Evolutionary conservation across 53 echinoderm and acorn worm genomes (phyloP).

Genomic region (Zoroaster sp.): DNA sequence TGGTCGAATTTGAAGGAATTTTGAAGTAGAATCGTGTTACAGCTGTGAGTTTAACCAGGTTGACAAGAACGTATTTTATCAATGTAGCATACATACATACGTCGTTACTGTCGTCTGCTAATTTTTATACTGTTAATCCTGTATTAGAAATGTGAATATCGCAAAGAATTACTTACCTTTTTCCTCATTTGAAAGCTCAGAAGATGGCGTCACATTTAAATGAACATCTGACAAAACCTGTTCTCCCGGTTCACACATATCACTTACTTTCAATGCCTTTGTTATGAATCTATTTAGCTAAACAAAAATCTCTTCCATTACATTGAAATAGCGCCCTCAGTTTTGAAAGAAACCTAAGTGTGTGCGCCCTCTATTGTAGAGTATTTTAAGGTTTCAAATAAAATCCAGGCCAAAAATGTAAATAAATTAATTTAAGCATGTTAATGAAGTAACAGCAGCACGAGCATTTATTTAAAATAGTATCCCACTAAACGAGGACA

Average conservation of each 20-base stretch:
- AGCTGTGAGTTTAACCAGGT: background rate
- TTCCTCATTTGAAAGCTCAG: background rate
- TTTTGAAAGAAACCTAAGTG: background rate
- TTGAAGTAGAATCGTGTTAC: constrained; percentile 26
- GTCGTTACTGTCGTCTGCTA: too few species aligned
- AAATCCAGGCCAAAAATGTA: too few species aligned
- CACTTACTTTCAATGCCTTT: background rate
- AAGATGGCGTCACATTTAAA: background rate
- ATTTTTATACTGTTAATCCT: too few species aligned
- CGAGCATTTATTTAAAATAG: too few species aligned
- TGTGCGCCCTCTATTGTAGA: too few species aligned
- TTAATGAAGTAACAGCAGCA: too few species aligned
- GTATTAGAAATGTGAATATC: background rate
- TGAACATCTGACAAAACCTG: constrained; percentile 43
- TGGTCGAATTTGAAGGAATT: background rate
- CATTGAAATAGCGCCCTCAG: constrained; percentile 3
- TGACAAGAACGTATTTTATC: too few species aligned
- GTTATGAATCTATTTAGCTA: background rate
- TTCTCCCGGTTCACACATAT: constrained; percentile 41
- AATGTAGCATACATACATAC: too few species aligned
- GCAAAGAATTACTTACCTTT: background rate
- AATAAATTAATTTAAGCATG: too few species aligned
- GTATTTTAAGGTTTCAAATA: too few species aligned
- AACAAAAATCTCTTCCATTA: background rate
- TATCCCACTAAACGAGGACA: too few species aligned